These are phyloP conservation scores for Drosophila micromelanica DNA, from an alignment of 1,140 invertebrate genomes.

Conservation along the genomic window DNA sequence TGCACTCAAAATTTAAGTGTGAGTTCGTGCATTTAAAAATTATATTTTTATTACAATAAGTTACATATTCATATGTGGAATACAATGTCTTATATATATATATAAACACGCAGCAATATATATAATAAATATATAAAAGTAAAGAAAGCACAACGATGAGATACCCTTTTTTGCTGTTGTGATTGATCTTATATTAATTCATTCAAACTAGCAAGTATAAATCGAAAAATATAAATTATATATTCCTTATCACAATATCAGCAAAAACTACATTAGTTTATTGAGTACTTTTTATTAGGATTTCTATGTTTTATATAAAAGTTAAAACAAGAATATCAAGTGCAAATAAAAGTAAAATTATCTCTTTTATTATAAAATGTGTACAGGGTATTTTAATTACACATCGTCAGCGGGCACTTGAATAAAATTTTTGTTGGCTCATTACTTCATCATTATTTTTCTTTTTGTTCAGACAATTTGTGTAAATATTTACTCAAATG, in stretches of 20 bases:
- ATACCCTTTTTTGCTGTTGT: neutral
- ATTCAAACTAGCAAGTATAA: too few relatives aligned
- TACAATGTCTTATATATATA: constrained; percentile 11
- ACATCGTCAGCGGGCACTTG: constrained; percentile 19
- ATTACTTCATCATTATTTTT: constrained; percentile 26
- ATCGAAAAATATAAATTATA: too few relatives aligned
- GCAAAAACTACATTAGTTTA: too few relatives aligned
- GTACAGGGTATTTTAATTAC: constrained; percentile 22
- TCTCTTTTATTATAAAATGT: too few relatives aligned
- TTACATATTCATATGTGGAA: constrained; percentile 1
- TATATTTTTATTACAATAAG: constrained; percentile 11
- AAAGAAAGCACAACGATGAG: neutral
- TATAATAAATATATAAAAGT: neutral
- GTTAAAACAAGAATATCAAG: too few relatives aligned
- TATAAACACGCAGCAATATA: neutral
- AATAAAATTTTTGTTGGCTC: constrained; percentile 28
- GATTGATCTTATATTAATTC: too few relatives aligned
- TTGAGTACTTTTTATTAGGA: too few relatives aligned
- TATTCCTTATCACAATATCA: too few relatives aligned
- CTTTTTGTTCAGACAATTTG: constrained; percentile 41
- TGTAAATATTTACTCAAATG: constrained; percentile 60
- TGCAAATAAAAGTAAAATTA: too few relatives aligned
- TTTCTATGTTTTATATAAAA: too few relatives aligned
- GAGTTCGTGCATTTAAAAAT: constrained; percentile 34
- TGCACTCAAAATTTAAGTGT: constrained; percentile 51